Evolutionary conservation across 2,888 invertebrate species (phyloP).

Genomic region (Philaethria dido): DNA sequence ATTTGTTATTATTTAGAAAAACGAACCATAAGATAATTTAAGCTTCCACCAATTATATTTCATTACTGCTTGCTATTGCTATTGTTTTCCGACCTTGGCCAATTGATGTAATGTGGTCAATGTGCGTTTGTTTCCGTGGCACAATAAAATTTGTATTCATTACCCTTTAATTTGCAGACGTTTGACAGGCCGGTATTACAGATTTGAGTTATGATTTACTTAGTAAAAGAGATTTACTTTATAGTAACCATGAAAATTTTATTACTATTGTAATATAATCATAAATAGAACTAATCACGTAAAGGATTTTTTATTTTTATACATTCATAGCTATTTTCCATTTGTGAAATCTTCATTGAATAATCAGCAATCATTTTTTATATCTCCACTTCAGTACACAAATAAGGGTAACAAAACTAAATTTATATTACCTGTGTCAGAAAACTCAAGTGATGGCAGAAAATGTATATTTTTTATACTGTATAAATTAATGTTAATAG

Average conservation of each 20-base stretch:
- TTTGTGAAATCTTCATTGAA: too few relatives aligned
- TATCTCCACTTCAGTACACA: too few relatives aligned
- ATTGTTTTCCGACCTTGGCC: conserved; percentile 31
- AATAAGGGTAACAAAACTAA: too few relatives aligned
- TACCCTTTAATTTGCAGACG: neutral
- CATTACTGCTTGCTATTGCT: conserved; percentile 13
- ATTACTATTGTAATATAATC: neutral
- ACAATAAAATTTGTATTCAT: conserved; percentile 33
- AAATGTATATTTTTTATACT: neutral
- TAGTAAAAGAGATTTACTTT: neutral
- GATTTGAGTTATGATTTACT: neutral
- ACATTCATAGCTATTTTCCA: neutral
- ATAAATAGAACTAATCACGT: neutral
- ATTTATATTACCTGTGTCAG: too few relatives aligned
- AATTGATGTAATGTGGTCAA: conserved; percentile 21
- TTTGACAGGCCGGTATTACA: conserved; percentile 10
- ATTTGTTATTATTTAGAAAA: neutral
- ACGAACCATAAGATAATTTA: conserved; percentile 11
- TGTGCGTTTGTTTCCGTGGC: conserved; percentile 33
- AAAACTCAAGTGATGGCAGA: neutral
- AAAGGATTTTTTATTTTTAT: neutral
- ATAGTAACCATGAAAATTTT: conserved; percentile 15
- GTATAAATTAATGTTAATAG: conserved; percentile 6
- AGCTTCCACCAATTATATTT: conserved; percentile 20
- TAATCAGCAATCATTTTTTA: too few relatives aligned